Evolutionary conservation across 2,888 invertebrate species (phyloP), one percentile per base, ranked within the genome.

Genomic region (Acrobasis repandana): DNA sequence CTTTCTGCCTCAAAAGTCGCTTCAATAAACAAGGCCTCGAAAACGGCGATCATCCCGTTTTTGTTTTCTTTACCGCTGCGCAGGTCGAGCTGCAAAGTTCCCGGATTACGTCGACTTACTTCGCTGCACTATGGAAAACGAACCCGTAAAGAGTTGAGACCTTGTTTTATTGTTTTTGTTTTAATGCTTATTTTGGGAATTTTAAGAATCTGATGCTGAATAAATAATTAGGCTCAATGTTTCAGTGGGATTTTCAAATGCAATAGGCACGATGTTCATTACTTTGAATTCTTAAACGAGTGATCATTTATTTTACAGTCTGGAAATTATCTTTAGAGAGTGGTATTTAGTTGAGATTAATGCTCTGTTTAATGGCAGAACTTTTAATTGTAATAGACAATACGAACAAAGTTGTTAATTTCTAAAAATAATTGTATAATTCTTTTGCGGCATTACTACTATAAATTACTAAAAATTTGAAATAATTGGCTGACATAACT

Each of bases 291-390:
- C 28, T 50, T 50, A n/a, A 50, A 33, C 28, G 50, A 50, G 20
- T 14, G 28, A 50, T 50, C 50, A 50, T 50, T 50, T 50, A 50
- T 43, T 43, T 50, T 20, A 50, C 20, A 50, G 50, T 28, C 50
- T 28, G 14, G 50, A 50, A 50, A 28, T 43, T 28, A 50, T 50
- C 28, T 43, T 28, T 14, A 50, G 28, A 8, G 28, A 28, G 6
- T 28, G 14, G 28, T 28, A 28, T 28, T 50, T 28, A 50, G 11
- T n/a, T 50, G 20, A 50, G 28, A 50, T 50, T 50, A 50, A 50
- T 50, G 50, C n/a, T 18, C n/a, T 50, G 28, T 33, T 50, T 28
- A 50, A 50, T 28, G 10, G 28, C 20, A 11, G 20, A 50, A 50
- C 50, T 50, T 28, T 28, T 50, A 33, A 50, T 50, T 50, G 28